phyloP scores from a whole-genome alignment of 2,888 invertebrate genomes.

The Stenchaetothrips biformis region DNA sequence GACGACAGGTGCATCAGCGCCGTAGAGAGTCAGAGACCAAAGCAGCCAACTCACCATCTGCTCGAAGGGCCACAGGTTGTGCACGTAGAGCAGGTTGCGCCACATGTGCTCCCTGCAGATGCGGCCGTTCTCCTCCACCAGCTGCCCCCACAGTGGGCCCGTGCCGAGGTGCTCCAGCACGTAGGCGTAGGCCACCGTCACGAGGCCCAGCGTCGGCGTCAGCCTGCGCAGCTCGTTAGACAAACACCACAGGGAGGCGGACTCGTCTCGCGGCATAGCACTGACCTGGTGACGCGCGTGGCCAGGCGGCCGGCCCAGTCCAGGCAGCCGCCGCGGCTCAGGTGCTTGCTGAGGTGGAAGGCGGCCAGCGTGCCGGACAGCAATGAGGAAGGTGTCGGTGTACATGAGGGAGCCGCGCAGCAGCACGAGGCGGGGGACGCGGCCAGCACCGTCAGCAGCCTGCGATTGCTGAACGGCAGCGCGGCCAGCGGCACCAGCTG shows the following conservation, averaged over 20 bases:
- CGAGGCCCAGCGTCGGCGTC: constrained; percentile 58
- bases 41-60: constrained; percentile 54
- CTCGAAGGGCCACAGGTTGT: constrained; percentile 64
- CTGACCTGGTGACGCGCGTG: constrained; percentile 51
- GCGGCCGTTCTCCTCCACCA: constrained; percentile 58
- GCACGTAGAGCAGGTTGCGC: constrained; percentile 63
- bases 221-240: constrained; percentile 48
- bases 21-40: constrained; percentile 28
- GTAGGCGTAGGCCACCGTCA: constrained; percentile 63
- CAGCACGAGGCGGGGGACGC: constrained; percentile 43
- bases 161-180: constrained; percentile 59
- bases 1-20: background rate
- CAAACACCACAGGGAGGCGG: constrained; percentile 9
- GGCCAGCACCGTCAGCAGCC: background rate
- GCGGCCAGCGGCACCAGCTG: constrained; percentile 52
- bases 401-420: constrained; percentile 60
- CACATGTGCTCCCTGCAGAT: constrained; percentile 62
- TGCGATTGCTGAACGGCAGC: constrained; percentile 59
- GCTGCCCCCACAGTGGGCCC: constrained; percentile 63
- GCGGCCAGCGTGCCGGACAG: constrained; percentile 62
- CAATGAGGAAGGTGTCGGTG: constrained; percentile 63
- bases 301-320: constrained; percentile 55
- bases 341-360: constrained; percentile 55
- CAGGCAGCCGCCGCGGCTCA: constrained; percentile 51
- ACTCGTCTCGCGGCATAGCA: background rate